Evolutionary conservation across 1,140 invertebrate species (phyloP).

Genomic region (Adelges cooleyi): DNA sequence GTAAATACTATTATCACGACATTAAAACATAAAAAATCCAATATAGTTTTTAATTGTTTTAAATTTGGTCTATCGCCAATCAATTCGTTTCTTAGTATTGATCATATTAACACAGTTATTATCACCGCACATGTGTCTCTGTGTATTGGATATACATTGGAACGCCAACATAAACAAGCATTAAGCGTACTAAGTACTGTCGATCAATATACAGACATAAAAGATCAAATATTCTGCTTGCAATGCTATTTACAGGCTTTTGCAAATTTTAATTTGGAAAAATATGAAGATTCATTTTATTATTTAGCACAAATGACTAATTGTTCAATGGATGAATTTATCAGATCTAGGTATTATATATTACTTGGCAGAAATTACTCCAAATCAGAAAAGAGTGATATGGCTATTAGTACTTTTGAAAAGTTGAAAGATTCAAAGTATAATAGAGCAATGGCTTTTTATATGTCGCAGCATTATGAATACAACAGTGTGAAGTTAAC

Average conservation of each 20-base stretch:
- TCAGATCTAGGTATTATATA: constrained; percentile 14
- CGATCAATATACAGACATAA: not conserved
- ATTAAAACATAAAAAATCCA: constrained; percentile 3
- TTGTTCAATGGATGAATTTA: not conserved
- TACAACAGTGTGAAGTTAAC: not conserved
- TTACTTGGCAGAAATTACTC: not conserved
- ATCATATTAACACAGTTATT: not conserved
- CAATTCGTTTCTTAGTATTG: not conserved
- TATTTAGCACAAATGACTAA: constrained; percentile 15
- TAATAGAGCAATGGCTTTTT: constrained; percentile 4
- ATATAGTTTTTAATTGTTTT: not conserved
- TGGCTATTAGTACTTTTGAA: not conserved
- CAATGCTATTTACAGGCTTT: not conserved
- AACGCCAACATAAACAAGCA: constrained; percentile 7
- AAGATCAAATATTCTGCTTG: constrained; percentile 1
- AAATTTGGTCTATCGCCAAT: constrained; percentile 10
- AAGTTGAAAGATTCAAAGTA: not conserved
- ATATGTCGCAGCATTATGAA: constrained; percentile 17
- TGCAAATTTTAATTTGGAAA: constrained; percentile 5
- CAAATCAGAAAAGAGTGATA: not conserved
- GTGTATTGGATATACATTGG: not conserved
- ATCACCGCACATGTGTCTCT: not conserved
- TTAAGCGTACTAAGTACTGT: not conserved
- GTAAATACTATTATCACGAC: not conserved
- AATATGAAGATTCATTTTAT: not conserved